These are phyloP conservation scores for Luscinia megarhynchos DNA, from an alignment of 2,797 vertebrate genomes.

Conservation along the genomic window DNA sequence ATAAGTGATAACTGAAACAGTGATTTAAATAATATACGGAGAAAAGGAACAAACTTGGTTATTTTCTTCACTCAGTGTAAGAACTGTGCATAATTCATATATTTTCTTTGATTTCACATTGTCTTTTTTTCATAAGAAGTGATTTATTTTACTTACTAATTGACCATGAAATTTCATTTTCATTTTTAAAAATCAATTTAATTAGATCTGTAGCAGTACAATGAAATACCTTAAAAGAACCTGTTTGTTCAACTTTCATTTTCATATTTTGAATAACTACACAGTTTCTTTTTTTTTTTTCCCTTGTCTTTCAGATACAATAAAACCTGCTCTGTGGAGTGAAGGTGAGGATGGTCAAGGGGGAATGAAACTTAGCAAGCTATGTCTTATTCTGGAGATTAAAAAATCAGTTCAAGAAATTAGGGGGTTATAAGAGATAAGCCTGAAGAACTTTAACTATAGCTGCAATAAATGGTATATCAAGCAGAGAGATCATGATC, in stretches of 20 bases:
- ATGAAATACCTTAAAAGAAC: slow-evolving; percentile 9
- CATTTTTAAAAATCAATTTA: slow-evolving; percentile 29
- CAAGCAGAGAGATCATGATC: slow-evolving; percentile 67
- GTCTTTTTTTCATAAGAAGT: slow-evolving; percentile 43
- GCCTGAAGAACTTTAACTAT: slow-evolving; percentile 61
- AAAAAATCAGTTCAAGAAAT: slow-evolving; percentile 25
- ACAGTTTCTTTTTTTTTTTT: neutral
- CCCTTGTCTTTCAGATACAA: neutral
- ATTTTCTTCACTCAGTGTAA: neutral
- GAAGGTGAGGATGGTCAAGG: neutral
- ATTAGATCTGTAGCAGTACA: slow-evolving; percentile 1
- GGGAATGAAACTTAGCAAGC: slow-evolving; percentile 17
- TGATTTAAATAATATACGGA: neutral
- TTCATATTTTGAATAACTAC: neutral
- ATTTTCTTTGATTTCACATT: slow-evolving; percentile 23
- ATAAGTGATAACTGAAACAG: neutral
- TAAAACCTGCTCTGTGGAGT: neutral
- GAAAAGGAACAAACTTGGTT: neutral
- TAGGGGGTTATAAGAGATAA: slow-evolving; percentile 60
- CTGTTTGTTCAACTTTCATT: slow-evolving; percentile 46
- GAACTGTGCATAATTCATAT: neutral
- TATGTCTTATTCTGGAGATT: slow-evolving; percentile 24
- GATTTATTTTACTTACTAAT: slow-evolving; percentile 57
- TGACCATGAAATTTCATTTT: slow-evolving; percentile 63
- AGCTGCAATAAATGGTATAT: slow-evolving; percentile 58